Percentiles rank a stretch among this genome's conserved stretches.
phyloP scores from a whole-genome alignment of 2,797 vertebrate species.

The Buphagus erythrorhynchus region DNA sequence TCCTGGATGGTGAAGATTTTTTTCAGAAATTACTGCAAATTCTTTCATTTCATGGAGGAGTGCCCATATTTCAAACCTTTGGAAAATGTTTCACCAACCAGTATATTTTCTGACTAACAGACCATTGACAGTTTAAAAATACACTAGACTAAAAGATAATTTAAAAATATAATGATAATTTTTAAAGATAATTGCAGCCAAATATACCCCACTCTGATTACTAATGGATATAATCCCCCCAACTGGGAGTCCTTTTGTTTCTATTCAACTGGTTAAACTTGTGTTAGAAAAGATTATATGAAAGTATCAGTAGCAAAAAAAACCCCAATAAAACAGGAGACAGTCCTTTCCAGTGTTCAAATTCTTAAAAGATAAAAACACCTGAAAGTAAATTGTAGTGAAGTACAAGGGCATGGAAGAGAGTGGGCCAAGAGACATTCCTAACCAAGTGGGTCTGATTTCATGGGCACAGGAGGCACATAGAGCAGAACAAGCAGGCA shows the following conservation, averaged over 20 bases:
- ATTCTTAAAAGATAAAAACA: background rate
- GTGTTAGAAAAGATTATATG: background rate
- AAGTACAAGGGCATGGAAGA: background rate
- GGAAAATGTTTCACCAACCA: background rate
- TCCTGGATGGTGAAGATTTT: background rate
- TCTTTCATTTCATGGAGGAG: background rate
- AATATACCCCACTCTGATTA: background rate
- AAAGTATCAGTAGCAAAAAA: background rate
- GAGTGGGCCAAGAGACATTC: background rate
- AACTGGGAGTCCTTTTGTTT: background rate
- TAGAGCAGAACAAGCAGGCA: background rate
- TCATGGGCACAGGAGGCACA: background rate
- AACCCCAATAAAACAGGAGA: background rate
- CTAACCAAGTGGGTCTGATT: background rate
- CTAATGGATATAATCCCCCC: background rate
- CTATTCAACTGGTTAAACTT: background rate
- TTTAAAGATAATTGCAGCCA: background rate
- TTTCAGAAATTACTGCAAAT: background rate
- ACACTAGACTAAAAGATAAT: background rate
- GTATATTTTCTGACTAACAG: background rate
- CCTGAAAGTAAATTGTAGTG: background rate
- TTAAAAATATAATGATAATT: background rate
- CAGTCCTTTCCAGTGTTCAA: background rate
- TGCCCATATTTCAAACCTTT: background rate
- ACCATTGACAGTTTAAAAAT: background rate